Base-by-base conservation (phyloP, 2,113 vertebrate species). In the Brachirus orientalis region DNA sequence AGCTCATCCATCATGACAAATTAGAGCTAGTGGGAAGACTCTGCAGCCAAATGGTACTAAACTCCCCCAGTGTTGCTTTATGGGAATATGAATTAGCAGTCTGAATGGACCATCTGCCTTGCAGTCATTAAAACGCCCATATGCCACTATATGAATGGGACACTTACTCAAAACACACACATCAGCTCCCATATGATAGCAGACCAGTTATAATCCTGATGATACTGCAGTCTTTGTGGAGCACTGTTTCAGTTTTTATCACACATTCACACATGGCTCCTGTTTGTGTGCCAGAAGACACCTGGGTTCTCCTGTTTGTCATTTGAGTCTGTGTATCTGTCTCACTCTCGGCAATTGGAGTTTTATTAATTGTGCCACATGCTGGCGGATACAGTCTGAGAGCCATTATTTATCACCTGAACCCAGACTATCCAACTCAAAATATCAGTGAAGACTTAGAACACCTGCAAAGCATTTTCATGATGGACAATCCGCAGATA, bases 61-160 rank as follows among this genome's bases (percentile, higher is more conserved):
- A 86, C 89, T 88, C 84, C 88, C 89, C 75, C 62, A 75, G 85
- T 82, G 84, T 87, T 86, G 75, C 85, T 91, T 86, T 89, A 89
- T 86, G 75, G 84, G 84, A 88, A 88, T 90, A 90, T 90, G 88
- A 91, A 89, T 91, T 87, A 90, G 82, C 82, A 75, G 85, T 89
- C 75, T 88, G 81, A 92, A 91, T 84, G 80, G 85, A 81, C 88
- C 90, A 91, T 92, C 89, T 92, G 89, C 89, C 80, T 83, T 74
- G 18, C 54, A 79, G 85, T 74, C 86, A 91, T 90, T 88, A 88
- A 72, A 70, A 88, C 40, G 66, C 70, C 70, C 86, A 82, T 85
- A 88, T 86, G 84, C 78, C 76, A 66, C 50, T 47, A 58, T 77
- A 86, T 80, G 77, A 85, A 80, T 78, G 54, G 75, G 70, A 83